Conservation (phyloP, 2,888 invertebrate genomes). For the Lepidocyrtinus sp. region DNA sequence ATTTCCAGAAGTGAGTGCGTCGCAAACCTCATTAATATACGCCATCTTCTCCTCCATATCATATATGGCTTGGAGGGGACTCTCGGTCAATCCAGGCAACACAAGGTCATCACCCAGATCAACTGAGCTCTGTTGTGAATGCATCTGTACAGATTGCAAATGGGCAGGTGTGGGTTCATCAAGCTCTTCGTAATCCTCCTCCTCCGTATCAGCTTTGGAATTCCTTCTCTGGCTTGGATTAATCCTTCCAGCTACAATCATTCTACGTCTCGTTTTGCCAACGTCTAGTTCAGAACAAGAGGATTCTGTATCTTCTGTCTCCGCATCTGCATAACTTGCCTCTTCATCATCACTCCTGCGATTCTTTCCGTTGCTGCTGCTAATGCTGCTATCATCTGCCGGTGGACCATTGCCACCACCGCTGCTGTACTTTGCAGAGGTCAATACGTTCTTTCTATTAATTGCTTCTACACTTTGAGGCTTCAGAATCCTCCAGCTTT, state of each 20-base stretch:
- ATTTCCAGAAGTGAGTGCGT: slow-evolving; percentile 60
- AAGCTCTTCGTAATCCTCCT: slow-evolving; percentile 63
- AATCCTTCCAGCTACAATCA: slow-evolving; percentile 52
- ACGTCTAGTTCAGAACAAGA: slow-evolving; percentile 67
- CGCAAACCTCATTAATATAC: slow-evolving; percentile 70
- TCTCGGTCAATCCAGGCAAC: slow-evolving; percentile 63
- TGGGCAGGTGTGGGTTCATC: slow-evolving; percentile 42
- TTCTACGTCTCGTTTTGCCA: slow-evolving; percentile 56
- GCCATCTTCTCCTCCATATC: slow-evolving; percentile 70
- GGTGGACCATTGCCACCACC: slow-evolving; percentile 75
- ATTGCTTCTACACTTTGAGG: slow-evolving; percentile 86
- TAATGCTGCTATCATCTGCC: slow-evolving; percentile 77
- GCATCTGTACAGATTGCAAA: slow-evolving; percentile 52
- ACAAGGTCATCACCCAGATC: slow-evolving; percentile 63
- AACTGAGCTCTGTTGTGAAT: slow-evolving; percentile 61
- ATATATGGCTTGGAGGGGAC: slow-evolving; percentile 69
- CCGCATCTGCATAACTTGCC: slow-evolving; percentile 68
- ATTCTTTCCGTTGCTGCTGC: slow-evolving; percentile 77
- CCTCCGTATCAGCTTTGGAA: slow-evolving; percentile 64
- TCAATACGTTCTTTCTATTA: slow-evolving; percentile 88
- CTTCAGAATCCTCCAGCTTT: slow-evolving; percentile 79
- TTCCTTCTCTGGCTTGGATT: slow-evolving; percentile 51
- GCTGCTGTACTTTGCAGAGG: slow-evolving; percentile 88
- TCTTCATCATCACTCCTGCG: slow-evolving; percentile 77
- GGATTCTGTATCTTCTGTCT: slow-evolving; percentile 69